Evolutionary conservation across 2,888 invertebrate species (phyloP).

Genomic region (Parasteatoda lunata): DNA sequence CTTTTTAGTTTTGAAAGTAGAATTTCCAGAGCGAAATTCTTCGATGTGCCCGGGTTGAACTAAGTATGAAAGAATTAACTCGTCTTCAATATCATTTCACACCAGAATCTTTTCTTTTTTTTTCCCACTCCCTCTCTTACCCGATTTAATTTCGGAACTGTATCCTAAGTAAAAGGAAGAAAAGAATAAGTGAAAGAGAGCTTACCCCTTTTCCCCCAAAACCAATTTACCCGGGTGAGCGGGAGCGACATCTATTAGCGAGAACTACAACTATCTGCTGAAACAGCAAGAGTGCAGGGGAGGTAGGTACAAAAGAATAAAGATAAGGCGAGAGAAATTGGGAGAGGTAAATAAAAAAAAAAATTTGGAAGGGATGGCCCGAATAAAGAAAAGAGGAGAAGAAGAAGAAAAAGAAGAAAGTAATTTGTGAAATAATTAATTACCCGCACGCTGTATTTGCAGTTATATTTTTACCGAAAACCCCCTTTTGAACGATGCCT

Average conservation of each 20-base stretch:
- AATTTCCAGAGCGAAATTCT: neutral
- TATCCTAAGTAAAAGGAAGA: neutral
- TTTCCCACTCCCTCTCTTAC: neutral
- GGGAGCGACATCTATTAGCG: slow-evolving; percentile 60
- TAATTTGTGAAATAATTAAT: slow-evolving; percentile 69
- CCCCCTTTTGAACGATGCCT: slow-evolving; percentile 63
- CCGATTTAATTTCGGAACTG: neutral
- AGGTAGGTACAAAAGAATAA: slow-evolving; percentile 7
- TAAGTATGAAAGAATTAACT: neutral
- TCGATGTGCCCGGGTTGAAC: too few relatives aligned
- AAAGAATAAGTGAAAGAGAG: neutral
- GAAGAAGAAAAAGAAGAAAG: slow-evolving; percentile 60
- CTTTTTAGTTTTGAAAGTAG: neutral
- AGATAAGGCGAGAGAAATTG: slow-evolving; percentile 42
- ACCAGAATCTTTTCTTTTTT: neutral
- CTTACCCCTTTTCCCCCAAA: neutral
- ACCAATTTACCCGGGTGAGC: slow-evolving; percentile 38
- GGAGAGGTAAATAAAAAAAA: slow-evolving; percentile 27
- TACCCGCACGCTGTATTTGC: slow-evolving; percentile 68
- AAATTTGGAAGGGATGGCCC: slow-evolving; percentile 7
- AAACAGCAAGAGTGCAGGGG: neutral
- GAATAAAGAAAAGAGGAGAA: slow-evolving; percentile 27
- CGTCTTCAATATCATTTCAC: neutral
- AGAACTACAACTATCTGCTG: slow-evolving; percentile 28
- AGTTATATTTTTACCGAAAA: slow-evolving; percentile 68